phyloP scores from a whole-genome alignment of 2,888 invertebrate genomes.

The Macrophya annulata region DNA sequence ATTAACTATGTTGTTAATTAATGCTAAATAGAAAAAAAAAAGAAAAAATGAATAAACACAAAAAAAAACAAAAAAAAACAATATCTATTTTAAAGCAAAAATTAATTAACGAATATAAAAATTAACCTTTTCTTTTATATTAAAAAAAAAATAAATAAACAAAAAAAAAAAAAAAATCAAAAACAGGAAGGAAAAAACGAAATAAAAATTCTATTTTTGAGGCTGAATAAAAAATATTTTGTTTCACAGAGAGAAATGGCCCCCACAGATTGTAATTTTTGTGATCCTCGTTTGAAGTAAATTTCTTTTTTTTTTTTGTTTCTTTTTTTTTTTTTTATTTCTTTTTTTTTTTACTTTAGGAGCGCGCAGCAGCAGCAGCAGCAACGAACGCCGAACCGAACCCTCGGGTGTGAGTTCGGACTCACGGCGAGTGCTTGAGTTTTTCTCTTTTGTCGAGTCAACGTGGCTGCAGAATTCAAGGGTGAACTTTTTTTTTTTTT shows the following conservation, averaged over 20 bases:
- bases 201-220: not conserved
- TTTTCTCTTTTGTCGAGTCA: slow-evolving; percentile 36
- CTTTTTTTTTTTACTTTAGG: not conserved
- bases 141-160: not conserved
- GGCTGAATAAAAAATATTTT: not conserved
- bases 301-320: not conserved
- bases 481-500: not conserved
- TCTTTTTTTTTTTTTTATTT: no score
- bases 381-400: slow-evolving; percentile 28
- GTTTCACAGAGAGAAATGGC: not conserved
- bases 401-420: slow-evolving; percentile 33
- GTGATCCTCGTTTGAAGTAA: slow-evolving; percentile 6
- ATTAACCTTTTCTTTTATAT: not conserved
- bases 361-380: not conserved
- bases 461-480: slow-evolving; percentile 39
- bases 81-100: not conserved
- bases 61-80: not conserved
- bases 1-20: not conserved
- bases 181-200: not conserved
- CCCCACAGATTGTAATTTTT: not conserved
- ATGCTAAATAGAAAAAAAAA: not conserved
- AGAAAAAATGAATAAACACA: not conserved
- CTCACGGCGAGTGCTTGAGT: slow-evolving; percentile 24
- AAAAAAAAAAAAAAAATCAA: not conserved
- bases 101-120: not conserved